Conservation (phyloP, 2,113 vertebrate species). For the Stictonetta naevosa region DNA sequence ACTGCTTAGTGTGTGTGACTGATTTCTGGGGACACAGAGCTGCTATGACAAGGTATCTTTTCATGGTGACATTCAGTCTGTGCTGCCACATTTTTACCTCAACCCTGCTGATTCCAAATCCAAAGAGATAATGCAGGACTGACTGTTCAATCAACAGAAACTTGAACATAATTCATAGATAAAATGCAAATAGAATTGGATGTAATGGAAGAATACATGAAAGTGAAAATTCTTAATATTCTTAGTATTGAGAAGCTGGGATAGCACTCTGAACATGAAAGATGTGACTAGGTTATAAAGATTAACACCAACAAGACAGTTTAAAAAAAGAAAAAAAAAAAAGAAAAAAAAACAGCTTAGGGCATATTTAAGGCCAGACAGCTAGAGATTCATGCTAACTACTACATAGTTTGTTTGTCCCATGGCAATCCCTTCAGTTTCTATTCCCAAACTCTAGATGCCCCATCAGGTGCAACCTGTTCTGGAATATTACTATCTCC, state of each 20-base stretch:
- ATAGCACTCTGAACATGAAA: neutral
- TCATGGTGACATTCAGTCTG: neutral
- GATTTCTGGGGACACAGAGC: neutral
- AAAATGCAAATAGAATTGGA: neutral
- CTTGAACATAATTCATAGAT: neutral
- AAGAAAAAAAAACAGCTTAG: no score
- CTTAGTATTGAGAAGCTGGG: neutral
- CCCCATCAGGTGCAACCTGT: neutral
- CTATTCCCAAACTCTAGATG: neutral
- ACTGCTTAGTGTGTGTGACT: neutral
- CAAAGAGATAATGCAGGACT: neutral
- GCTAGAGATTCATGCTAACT: neutral
- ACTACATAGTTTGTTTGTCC: rapidly evolving
- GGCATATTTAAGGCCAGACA: rapidly evolving
- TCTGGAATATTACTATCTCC: neutral
- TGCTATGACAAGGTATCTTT: neutral
- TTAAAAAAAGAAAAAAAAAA: neutral
- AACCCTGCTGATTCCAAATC: neutral
- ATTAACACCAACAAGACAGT: neutral
- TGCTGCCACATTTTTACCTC: neutral
- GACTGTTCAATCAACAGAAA: neutral
- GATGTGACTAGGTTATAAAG: neutral
- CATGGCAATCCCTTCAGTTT: neutral
- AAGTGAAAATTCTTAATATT: neutral
- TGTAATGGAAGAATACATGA: neutral